Evolutionary conservation across 2,797 vertebrate species (phyloP).

Genomic region (Phrynocephalus guinanensis): DNA sequence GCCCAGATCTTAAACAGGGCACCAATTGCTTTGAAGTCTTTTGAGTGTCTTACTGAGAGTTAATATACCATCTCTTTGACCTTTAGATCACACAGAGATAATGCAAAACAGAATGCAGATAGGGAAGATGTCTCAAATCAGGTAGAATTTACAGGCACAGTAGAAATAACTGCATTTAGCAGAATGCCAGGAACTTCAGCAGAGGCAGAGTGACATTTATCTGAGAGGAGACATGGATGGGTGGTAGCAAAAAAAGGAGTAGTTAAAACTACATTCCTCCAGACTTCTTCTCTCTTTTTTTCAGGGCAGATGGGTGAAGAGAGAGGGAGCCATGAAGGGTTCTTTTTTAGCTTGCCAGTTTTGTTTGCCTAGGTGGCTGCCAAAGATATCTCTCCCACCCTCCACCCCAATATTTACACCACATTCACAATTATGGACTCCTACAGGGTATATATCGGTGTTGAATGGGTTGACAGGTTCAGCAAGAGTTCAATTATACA

Average conservation of each 20-base stretch:
- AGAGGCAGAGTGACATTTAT: no score
- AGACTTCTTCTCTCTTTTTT: no score
- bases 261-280: background rate
- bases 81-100: background rate
- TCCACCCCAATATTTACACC: no score
- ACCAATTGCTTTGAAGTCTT: constrained; percentile 39
- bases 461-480: no score
- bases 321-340: background rate
- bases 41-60: constrained; percentile 42
- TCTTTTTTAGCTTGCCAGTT: background rate
- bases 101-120: constrained; percentile 18
- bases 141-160: background rate
- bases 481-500: no score
- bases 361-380: background rate
- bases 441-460: no score
- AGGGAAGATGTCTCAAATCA: background rate
- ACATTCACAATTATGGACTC: no score
- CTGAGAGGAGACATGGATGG: no score
- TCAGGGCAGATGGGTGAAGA: no score
- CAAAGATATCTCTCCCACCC: background rate
- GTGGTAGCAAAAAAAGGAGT: background rate
- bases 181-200: background rate
- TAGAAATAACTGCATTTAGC: background rate
- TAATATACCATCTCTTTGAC: constrained; percentile 53
- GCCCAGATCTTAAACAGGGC: constrained; percentile 46